Base-by-base conservation (phyloP, 2,113 vertebrate genomes). In the Eclectus roratus region DNA sequence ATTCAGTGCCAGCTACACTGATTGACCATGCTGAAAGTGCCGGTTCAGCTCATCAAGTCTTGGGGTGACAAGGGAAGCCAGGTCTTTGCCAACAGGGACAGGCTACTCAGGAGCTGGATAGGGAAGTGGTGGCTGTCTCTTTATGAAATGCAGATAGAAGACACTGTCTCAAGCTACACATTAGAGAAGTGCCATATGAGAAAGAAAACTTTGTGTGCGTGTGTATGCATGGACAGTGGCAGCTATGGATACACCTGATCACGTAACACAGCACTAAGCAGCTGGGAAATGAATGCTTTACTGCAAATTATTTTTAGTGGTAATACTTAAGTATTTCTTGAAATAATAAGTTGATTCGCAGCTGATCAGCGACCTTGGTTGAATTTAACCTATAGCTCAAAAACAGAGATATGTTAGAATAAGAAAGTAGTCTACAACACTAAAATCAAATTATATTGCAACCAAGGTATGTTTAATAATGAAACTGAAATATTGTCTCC, bases 201-300 rank as follows among this genome's bases (percentile, higher is more conserved):
- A n/a, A 49, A 79, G 11, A 1, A 53, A 63, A 19, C 7, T 27
- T 13, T 43, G 1, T 15, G 3, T 5, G 0, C 37, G 37, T 43
- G 15, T 20, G 4, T 33, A 7, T 35, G 12, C 50, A 43, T 3
- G 33, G 27, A 37, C 21, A 29, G 19, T 6, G 23, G 35, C 7
- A 63, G 25, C 17, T 63, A 41, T 37, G 27, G 47, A 28, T 29
- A 43, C 11, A 27, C 1, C 4, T 31, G 23, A 21, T n/a, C 23
- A 15, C 8, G 9, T 10, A 76, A 37, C 7, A 6, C 5, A 35
- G 13, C 17, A 37, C 13, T 13, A 35, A 60, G 14, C 10, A 14
- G 17, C 6, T 77, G 28, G 80, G 43, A 3, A 70, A 24, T 27
- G 29, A 77, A 41, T 58, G 25, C 2, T 80, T 82, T 70, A 50